Conservation (phyloP, 2,113 vertebrate species). For the Rostratula benghalensis region DNA sequence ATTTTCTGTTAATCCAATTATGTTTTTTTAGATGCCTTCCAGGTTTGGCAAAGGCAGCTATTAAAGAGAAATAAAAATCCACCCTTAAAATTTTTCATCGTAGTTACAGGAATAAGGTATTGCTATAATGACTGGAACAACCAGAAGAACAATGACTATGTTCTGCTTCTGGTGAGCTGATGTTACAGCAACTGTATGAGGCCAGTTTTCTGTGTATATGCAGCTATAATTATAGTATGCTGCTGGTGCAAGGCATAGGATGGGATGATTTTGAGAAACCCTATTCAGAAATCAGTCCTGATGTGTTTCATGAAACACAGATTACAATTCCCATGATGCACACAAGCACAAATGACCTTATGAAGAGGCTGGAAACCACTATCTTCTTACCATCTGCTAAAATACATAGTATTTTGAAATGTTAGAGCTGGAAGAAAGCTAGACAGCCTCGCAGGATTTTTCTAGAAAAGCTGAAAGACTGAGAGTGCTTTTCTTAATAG, state of each 20-base stretch:
- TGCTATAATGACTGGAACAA: background rate
- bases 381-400: background rate
- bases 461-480: background rate
- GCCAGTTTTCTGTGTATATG: background rate
- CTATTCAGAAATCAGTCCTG: background rate
- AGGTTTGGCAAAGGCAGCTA: background rate
- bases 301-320: background rate
- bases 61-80: background rate
- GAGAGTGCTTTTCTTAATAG: background rate
- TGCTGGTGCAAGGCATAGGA: background rate
- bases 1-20: background rate
- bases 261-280: background rate
- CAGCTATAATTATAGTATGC: background rate
- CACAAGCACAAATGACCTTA: background rate
- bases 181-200: background rate
- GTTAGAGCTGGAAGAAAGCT: background rate
- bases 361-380: background rate
- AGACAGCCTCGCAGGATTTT: background rate
- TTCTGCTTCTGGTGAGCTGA: background rate
- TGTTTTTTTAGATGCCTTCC: background rate
- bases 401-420: background rate
- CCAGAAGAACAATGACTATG: background rate
- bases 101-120: background rate
- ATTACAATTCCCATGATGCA: background rate
- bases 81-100: background rate